Conservation (phyloP, 2,888 invertebrate species). For the Orthosia gracilis region DNA sequence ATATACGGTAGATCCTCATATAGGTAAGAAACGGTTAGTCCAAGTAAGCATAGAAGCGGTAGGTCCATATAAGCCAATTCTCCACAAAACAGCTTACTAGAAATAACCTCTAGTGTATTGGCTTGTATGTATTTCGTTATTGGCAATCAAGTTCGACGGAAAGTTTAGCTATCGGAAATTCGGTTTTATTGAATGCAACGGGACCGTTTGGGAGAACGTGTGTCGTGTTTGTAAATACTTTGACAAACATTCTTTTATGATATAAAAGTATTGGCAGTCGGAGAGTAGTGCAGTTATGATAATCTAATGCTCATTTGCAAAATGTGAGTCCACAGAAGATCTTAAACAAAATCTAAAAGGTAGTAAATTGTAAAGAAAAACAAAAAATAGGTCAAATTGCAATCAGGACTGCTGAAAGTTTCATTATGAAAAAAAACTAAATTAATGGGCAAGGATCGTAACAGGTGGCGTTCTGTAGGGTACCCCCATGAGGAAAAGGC, state of each 20-base stretch:
- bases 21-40: not conserved
- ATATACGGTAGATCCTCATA: too few species aligned
- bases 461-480: too few species aligned
- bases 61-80: conserved; percentile 24
- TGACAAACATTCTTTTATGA: conserved; percentile 5
- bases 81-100: conserved; percentile 33
- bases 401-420: too few species aligned
- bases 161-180: conserved; percentile 51
- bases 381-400: too few species aligned
- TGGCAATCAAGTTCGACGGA: conserved; percentile 39
- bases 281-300: not conserved
- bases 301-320: too few species aligned
- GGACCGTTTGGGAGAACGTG: conserved; percentile 22
- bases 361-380: too few species aligned
- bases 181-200: conserved; percentile 47
- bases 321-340: too few species aligned
- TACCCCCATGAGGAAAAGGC: too few species aligned
- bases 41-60: not conserved
- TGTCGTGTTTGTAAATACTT: conserved; percentile 2
- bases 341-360: too few species aligned
- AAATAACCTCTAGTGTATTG: conserved; percentile 8
- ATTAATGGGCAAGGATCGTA: too few species aligned
- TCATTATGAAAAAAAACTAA: too few species aligned
- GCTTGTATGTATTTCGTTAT: conserved; percentile 44
- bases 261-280: not conserved